A percentile compares a stretch with the other conserved stretches of the same genome.
These are phyloP conservation scores for Neodiprion pinetum DNA, from an alignment of 1,140 invertebrate species.

Conservation along the genomic window DNA sequence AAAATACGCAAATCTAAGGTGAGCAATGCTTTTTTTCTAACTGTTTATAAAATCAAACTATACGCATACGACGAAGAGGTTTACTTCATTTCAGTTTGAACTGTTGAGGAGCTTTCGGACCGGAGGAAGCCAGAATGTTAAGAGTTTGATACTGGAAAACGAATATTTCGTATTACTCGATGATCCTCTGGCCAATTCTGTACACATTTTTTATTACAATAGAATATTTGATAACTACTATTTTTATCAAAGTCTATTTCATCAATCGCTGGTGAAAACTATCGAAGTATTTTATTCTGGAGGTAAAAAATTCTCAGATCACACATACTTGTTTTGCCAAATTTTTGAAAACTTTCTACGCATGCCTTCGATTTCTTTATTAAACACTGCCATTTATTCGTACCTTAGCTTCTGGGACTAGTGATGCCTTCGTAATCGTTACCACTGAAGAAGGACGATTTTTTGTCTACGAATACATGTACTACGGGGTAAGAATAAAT, in stretches of 20 bases:
- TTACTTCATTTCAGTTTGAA: constrained; percentile 30
- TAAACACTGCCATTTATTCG: not conserved
- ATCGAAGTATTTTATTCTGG: constrained; percentile 39
- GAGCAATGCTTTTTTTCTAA: not conserved
- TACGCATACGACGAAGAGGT: not conserved
- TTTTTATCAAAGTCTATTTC: constrained; percentile 43
- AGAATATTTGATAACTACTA: constrained; percentile 35
- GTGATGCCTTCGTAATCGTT: constrained; percentile 36
- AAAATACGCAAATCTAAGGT: constrained; percentile 30
- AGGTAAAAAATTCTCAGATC: constrained; percentile 28
- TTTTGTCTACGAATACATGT: constrained; percentile 45
- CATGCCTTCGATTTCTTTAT: too few relatives aligned
- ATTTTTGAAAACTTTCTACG: too few relatives aligned
- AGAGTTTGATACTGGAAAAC: constrained; percentile 29
- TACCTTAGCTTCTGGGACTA: constrained; percentile 33
- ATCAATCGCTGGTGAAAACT: constrained; percentile 28
- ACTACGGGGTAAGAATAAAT: constrained; percentile 32
- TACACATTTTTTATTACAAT: constrained; percentile 42
- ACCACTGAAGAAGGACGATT: constrained; percentile 39
- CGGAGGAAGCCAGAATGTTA: constrained; percentile 35
- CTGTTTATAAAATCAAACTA: not conserved
- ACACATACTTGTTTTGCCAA: not conserved
- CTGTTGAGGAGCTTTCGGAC: constrained; percentile 30
- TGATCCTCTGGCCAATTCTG: constrained; percentile 35
- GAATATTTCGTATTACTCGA: constrained; percentile 41